phyloP scores from a whole-genome alignment of 2,113 vertebrate genomes.

The Oreochromis tanganicae region DNA sequence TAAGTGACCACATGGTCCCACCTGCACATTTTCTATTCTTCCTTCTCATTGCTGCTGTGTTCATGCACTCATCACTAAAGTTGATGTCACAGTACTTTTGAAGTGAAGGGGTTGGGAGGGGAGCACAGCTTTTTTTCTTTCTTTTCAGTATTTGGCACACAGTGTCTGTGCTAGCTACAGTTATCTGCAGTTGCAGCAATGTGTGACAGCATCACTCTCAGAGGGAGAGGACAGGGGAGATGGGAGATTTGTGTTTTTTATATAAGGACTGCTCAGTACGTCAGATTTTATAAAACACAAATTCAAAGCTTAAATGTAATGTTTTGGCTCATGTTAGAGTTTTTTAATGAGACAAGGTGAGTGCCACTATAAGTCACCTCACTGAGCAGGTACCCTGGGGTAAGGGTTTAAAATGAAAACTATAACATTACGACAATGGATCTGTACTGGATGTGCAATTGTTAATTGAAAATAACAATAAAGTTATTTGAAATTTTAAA shows the following conservation, averaged over 20 bases:
- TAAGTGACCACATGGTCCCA: background rate
- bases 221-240: background rate
- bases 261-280: background rate
- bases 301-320: background rate
- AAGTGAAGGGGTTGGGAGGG: background rate
- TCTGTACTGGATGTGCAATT: background rate
- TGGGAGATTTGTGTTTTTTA: background rate
- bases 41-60: background rate
- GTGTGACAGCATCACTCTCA: background rate
- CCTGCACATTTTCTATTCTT: background rate
- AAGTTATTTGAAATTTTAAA: accelerated
- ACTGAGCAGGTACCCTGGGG: background rate
- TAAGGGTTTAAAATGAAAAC: background rate
- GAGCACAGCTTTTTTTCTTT: background rate
- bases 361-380: background rate
- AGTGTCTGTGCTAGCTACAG: background rate
- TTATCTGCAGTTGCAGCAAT: background rate
- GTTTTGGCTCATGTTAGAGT: background rate
- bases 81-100: background rate
- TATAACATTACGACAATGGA: background rate
- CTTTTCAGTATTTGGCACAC: background rate
- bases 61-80: background rate
- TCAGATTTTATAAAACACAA: background rate
- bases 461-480: background rate
- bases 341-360: background rate